phyloP scores from a whole-genome alignment of 2,113 vertebrate species.

The Trichomycterus rosablanca region DNA sequence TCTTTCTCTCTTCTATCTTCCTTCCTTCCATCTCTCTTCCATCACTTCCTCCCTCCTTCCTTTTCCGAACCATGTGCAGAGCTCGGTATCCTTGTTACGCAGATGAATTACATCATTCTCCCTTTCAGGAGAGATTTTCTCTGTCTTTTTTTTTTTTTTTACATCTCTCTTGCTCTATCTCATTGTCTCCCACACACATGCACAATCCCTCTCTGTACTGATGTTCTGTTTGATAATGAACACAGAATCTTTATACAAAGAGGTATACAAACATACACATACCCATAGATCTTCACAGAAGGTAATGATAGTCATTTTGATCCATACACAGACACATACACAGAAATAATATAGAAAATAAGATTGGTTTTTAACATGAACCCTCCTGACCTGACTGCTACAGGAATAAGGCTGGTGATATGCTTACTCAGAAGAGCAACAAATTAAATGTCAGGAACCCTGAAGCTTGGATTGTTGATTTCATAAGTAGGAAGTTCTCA shows the following conservation, averaged over 20 bases:
- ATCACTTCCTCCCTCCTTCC: conserved; percentile 12
- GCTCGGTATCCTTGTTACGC: conserved; percentile 16
- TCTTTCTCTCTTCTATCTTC: conserved; percentile 10
- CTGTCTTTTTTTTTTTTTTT: conserved; percentile 4
- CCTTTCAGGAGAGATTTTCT: conserved; percentile 4
- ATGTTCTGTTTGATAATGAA: conserved; percentile 26
- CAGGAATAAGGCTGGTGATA: too few species aligned
- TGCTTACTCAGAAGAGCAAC: too few species aligned
- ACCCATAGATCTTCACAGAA: too few species aligned
- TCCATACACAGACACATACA: too few species aligned
- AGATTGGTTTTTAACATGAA: too few species aligned
- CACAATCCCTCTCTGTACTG: neutral
- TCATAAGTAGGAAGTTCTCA: too few species aligned
- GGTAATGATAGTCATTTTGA: too few species aligned
- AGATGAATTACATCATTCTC: conserved; percentile 33
- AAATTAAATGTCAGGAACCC: too few species aligned
- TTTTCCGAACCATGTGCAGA: conserved; percentile 27
- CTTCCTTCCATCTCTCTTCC: conserved; percentile 17
- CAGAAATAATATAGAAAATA: too few species aligned
- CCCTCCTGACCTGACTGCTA: too few species aligned
- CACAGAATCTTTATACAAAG: neutral
- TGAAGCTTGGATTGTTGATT: too few species aligned
- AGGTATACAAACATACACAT: too few species aligned
- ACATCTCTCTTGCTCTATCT: conserved; percentile 1
- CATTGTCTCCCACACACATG: conserved; percentile 19